Evolutionary conservation across 2,113 vertebrate genomes (phyloP), one percentile per base, ranked within the genome.

Genomic region (Delphinapterus leucas): DNA sequence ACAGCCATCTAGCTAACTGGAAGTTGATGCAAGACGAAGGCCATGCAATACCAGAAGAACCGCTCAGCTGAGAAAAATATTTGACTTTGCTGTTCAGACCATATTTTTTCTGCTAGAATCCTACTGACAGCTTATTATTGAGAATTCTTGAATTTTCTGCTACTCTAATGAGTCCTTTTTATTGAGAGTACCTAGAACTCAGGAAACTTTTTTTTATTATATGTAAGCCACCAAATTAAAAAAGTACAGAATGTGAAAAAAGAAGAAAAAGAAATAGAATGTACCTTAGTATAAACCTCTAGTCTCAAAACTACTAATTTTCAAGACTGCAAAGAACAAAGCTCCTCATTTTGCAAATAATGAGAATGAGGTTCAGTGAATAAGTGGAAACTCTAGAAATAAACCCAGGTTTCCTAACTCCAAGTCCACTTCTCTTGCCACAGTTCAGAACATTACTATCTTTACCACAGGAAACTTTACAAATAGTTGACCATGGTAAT

Each of bases 241-340:
- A 74, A 81, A 82, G 36, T 15, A 87, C 17, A 87, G 61, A 93
- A 58, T 80, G 44, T 84, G 83, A 38, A 36, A 68, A 73, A n/a
- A 58, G 18, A 58, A 21, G 18, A 53, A 41, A 89, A 81, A 79
- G n/a, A 95, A 90, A 88, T 36, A 90, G 36, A 85, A 74, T 2
- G 6, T 38, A 93, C 36, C 58, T 87, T 88, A 93, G 74, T n/a
- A 95, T n/a, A 95, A 96, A 89, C 17, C 20, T 89, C 33, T 84
- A 65, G 38, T 70, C 55, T 96, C 73, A 83, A 94, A 97, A 95
- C 83, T 80, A 93, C 25, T 77, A 73, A 96, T 93, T 97, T 96
- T 96, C 44, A 95, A 89, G 73, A 68, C 8, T 17, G 10, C 21
- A 74, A 92, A 73, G 73, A 93, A 82, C 85, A 97, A 83, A 97